Evolutionary conservation across 2,797 vertebrate species (phyloP).

Genomic region (Falco biarmicus): DNA sequence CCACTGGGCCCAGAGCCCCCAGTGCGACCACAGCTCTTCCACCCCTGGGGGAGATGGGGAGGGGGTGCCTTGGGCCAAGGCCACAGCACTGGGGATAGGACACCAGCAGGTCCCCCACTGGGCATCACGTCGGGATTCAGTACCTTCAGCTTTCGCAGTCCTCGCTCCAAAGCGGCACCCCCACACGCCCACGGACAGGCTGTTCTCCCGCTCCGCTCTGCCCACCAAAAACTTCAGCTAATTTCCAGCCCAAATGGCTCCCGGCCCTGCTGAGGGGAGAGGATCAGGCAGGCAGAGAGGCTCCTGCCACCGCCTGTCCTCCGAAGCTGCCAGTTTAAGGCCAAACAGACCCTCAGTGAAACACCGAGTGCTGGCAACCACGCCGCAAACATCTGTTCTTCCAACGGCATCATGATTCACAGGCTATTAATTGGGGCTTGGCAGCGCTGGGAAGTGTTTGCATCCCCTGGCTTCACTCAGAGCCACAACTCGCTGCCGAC

Average conservation of each 20-base stretch:
- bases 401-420: constrained; percentile 50
- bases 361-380: neutral
- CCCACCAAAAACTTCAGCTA: constrained; percentile 24
- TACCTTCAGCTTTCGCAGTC: neutral
- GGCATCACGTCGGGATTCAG: rapidly evolving
- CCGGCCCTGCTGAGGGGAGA: neutral
- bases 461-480: constrained; percentile 40
- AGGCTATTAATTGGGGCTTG: constrained; percentile 54
- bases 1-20: rapidly evolving
- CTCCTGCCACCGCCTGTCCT: neutral
- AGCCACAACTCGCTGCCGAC: constrained; percentile 49
- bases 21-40: neutral
- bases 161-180: neutral
- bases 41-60: neutral
- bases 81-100: neutral
- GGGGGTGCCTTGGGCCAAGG: rapidly evolving
- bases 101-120: neutral
- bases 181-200: neutral
- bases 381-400: constrained; percentile 53
- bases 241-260: neutral
- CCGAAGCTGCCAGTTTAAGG: neutral
- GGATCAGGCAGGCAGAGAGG: neutral
- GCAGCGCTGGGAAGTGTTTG: constrained; percentile 32
- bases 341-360: neutral
- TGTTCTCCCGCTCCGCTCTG: neutral